Evolutionary conservation across 2,113 vertebrate species (phyloP).

Genomic region (Gymnobelideus leadbeateri): DNA sequence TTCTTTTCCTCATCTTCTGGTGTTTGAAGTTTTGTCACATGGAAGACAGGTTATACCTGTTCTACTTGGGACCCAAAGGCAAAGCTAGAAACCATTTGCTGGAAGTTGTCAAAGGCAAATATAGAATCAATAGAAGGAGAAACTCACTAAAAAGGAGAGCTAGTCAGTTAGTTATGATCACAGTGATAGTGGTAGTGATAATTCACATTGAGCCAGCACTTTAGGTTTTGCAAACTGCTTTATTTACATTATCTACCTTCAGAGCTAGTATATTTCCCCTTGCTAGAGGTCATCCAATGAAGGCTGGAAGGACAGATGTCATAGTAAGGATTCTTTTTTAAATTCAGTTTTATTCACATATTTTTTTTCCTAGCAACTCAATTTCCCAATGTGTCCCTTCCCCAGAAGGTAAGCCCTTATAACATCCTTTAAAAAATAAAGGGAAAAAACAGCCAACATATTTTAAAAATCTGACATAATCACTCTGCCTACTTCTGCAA

Average conservation of each 20-base stretch:
- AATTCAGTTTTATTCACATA: neutral
- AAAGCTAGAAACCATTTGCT: neutral
- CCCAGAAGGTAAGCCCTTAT: neutral
- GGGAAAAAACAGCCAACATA: neutral
- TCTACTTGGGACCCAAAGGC: neutral
- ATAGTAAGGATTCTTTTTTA: neutral
- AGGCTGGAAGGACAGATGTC: neutral
- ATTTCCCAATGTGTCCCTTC: neutral
- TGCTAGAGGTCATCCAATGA: neutral
- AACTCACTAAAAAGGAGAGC: neutral
- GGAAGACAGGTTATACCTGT: neutral
- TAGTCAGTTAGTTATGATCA: neutral
- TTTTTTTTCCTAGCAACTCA: neutral
- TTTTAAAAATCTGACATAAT: neutral
- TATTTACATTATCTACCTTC: neutral
- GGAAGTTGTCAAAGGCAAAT: neutral
- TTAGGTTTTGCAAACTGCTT: neutral
- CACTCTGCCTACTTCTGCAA: neutral
- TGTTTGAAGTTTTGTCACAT: neutral
- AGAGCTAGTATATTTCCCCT: neutral
- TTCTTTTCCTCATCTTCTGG: neutral
- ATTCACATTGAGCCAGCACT: neutral
- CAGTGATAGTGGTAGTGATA: neutral
- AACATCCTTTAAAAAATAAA: neutral
- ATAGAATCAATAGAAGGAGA: neutral